Evolutionary conservation across 2,797 vertebrate species (phyloP).

Genomic region (Chelonia mydas): DNA sequence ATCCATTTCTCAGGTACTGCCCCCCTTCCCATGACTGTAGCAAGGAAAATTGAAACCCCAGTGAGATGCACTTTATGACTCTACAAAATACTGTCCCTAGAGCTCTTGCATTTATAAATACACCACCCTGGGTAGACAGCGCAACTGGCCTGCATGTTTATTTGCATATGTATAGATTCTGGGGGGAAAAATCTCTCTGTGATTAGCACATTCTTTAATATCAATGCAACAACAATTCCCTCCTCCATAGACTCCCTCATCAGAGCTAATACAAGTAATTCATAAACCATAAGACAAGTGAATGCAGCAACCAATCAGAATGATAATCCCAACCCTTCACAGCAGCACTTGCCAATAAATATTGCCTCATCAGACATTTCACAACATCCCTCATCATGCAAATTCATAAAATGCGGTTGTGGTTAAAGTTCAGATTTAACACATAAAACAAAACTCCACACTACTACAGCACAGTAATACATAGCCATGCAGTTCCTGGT

Average conservation of each 20-base stretch:
- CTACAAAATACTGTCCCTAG: neutral
- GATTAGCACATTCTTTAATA: neutral
- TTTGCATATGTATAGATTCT: neutral
- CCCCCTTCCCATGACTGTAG: neutral
- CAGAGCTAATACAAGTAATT: neutral
- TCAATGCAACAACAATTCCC: neutral
- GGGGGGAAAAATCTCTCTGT: neutral
- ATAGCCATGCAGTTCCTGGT: neutral
- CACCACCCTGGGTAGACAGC: neutral
- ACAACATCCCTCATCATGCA: accelerated
- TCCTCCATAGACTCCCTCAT: neutral
- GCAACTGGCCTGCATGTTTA: neutral
- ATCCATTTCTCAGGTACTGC: neutral
- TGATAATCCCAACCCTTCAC: neutral
- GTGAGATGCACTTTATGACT: neutral
- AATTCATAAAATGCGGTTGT: accelerated
- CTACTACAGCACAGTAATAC: neutral
- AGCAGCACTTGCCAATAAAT: accelerated
- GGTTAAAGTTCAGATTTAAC: accelerated
- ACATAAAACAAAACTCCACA: neutral
- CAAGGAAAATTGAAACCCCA: neutral
- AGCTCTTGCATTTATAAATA: neutral
- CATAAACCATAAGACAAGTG: neutral
- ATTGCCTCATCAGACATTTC: accelerated
- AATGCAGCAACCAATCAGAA: neutral